Evolutionary conservation across 2,888 invertebrate species (phyloP).

Genomic region (Callyntrura guangdongensis): DNA sequence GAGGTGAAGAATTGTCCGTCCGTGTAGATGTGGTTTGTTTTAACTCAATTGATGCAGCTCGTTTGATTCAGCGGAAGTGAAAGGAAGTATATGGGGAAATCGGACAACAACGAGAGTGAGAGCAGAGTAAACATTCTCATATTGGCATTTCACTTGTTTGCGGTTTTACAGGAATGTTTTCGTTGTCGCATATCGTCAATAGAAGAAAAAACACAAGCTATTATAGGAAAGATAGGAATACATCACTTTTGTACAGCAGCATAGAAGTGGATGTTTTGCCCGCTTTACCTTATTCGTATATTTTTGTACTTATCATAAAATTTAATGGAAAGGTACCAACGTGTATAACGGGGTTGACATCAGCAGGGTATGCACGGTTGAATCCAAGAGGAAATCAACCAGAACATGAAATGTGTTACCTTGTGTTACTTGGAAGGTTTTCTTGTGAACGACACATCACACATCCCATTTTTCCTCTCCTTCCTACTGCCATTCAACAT

Average conservation of each 20-base stretch:
- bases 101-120: not conserved
- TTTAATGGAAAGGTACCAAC: not conserved
- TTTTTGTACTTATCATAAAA: too few relatives aligned
- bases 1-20: constrained; percentile 20
- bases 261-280: too few relatives aligned
- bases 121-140: not conserved
- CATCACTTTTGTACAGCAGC: too few relatives aligned
- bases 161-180: not conserved
- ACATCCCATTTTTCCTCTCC: too few relatives aligned
- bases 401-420: too few relatives aligned
- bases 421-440: too few relatives aligned
- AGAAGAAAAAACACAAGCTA: not conserved
- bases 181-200: not conserved
- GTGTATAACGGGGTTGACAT: not conserved
- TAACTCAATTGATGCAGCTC: constrained; percentile 37
- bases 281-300: too few relatives aligned
- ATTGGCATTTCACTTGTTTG: constrained; percentile 34
- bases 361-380: too few relatives aligned
- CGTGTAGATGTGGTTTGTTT: constrained; percentile 12
- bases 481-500: too few relatives aligned
- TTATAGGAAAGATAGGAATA: not conserved
- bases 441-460: too few relatives aligned
- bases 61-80: constrained; percentile 35
- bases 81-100: not conserved
- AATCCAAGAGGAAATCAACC: too few relatives aligned